phyloP scores from a whole-genome alignment of 1,140 invertebrate species.

The Rhizoglyphus robini region DNA sequence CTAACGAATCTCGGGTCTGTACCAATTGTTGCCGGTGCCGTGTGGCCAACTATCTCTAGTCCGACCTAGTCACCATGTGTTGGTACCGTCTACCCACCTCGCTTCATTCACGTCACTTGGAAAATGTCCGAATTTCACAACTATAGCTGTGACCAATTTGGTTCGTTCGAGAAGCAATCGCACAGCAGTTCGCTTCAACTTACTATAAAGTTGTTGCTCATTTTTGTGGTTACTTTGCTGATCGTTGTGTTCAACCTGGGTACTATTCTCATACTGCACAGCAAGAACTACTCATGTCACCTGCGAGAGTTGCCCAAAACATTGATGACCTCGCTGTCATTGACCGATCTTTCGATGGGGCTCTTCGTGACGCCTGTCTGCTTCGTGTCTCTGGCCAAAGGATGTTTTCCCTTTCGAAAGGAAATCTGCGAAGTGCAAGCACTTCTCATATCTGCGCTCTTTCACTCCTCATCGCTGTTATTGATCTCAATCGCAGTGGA shows the following conservation, averaged over 20 bases:
- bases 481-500: conserved; percentile 17
- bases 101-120: too few species aligned
- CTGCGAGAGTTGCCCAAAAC: conserved; percentile 18
- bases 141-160: not conserved
- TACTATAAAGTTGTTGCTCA: not conserved
- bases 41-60: too few species aligned
- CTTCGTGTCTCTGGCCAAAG: not conserved
- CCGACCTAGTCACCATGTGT: too few species aligned
- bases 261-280: conserved; percentile 14
- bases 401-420: conserved; percentile 13
- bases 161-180: not conserved
- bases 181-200: not conserved
- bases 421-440: conserved; percentile 14
- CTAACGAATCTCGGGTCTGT: too few species aligned
- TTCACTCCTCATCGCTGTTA: conserved; percentile 10
- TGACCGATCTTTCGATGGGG: conserved; percentile 13
- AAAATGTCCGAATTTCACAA: conserved; percentile 2
- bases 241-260: conserved; percentile 14
- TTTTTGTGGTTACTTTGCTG: conserved; percentile 8
- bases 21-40: too few species aligned
- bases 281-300: conserved; percentile 11
- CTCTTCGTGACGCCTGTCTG: conserved; percentile 9
- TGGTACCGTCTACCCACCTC: not conserved
- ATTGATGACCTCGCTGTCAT: conserved; percentile 18
- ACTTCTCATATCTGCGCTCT: conserved; percentile 10